Evolutionary conservation across 2,113 vertebrate species (phyloP), one percentile per base, ranked within the genome.

Genomic region (Gymnocephalus cernua): DNA sequence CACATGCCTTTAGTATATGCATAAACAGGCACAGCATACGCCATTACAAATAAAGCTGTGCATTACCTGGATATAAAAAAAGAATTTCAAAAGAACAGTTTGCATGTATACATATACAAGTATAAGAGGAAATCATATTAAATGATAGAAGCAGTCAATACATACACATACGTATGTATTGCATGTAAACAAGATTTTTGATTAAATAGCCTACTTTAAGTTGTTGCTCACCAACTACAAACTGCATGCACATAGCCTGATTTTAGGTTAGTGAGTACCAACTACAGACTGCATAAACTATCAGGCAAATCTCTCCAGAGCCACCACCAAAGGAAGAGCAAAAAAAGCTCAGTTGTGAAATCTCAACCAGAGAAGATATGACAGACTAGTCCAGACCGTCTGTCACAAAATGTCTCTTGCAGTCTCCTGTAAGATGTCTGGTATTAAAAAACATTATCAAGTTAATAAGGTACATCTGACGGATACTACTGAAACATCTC

Each of bases 281-380:
- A 76, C 74, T 82, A 71, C 84, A 83, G 72, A 83, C 81, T 79
- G 85, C 79, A 90, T 88, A 76, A 82, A 77, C 51, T 61, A 85
- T 88, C 83, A 87, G 63, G 54, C 21, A 78, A 71, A 81, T 56
- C 56, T 89, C 84, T 79, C 73, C 59, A 74, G 80, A 81, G 77
- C 32, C 18, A 65, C 45, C 27, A 72, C 59, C 18, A 76, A 77
- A 82, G 76, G 63, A 23, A 21, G 45, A 57, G n/a, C n/a, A 78
- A 21, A 41, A 65, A 58, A 44, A 63, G 23, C 1, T 64, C 29
- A 38, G 12, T 45, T 23, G 51, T 82, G 73, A 73, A 81, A 75
- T 75, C 58, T 56, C 25, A 70, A 29, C 19, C 38, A 78, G 53
- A 77, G 27, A 73, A 38, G 61, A 80, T 69, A 64, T 63, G 58